Conservation (phyloP, 2,888 invertebrate species). For the Aspidiotus rigidus region DNA sequence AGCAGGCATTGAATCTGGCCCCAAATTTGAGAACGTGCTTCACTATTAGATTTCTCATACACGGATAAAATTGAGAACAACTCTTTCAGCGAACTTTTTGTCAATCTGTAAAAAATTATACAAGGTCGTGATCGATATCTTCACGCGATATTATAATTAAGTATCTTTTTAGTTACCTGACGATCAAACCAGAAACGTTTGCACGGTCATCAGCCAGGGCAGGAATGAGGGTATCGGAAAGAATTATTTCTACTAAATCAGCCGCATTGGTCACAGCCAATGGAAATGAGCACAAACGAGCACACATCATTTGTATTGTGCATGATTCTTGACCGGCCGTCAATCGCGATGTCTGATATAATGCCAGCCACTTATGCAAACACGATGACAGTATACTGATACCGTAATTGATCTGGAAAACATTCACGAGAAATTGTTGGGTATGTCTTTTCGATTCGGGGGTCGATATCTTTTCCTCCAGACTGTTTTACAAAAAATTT, state of each 20-base stretch:
- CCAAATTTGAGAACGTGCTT: constrained; percentile 40
- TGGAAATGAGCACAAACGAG: constrained; percentile 22
- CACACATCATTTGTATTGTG: constrained; percentile 10
- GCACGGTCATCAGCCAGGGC: neutral
- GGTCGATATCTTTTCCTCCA: neutral
- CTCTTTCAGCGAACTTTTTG: constrained; percentile 62
- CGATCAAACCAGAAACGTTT: no score
- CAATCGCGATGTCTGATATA: neutral
- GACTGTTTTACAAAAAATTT: neutral
- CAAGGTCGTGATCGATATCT: neutral
- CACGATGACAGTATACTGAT: constrained; percentile 35
- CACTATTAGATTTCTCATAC: constrained; percentile 48
- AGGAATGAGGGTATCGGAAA: constrained; percentile 9
- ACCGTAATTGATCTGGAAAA: constrained; percentile 38
- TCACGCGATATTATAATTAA: no score
- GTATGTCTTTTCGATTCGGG: no score
- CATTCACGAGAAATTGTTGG: neutral
- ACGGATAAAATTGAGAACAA: constrained; percentile 50
- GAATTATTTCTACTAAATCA: constrained; percentile 9
- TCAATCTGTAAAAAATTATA: constrained; percentile 46
- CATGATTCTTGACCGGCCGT: neutral
- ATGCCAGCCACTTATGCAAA: neutral
- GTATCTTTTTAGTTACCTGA: no score
- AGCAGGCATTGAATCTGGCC: constrained; percentile 33
- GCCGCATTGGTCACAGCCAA: neutral